Evolutionary conservation across 1,140 invertebrate genomes (phyloP), one percentile per base, ranked within the genome.

Genomic region (Drosophila burlai): DNA sequence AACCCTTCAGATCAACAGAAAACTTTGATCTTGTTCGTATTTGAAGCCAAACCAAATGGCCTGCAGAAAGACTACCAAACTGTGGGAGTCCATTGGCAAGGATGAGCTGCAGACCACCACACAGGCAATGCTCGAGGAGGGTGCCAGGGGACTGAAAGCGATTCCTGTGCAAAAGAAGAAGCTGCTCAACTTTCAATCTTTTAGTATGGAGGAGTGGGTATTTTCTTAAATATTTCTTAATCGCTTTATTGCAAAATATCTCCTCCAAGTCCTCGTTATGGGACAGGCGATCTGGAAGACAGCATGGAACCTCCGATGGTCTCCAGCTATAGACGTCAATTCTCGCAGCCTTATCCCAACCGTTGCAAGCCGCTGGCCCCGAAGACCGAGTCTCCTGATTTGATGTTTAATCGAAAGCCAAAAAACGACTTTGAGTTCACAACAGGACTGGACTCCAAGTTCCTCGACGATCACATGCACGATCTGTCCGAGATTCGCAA

Each of bases 381-480:
- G 0, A 81, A 73, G 4, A 58, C 47, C 2, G 76, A 49, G 10
- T 29, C 71, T 1, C 85, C 85, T 2, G 86, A 90, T 46, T 42
- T 57, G 10, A 13, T 90, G 50, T 85, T 84, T 15, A 90, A 90
- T 77, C 85, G 85, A 4, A 45, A 34, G 31, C 85, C 85, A 7
- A 85, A 76, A 38, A 90, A 90, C 3, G 85, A 90, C 47, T 90
- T 90, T 38, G 85, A 90, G 16, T 55, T 42, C 0, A 55, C 52
- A 1, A 90, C 85, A 0, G 86, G 86, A 4, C 61, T 81, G 26
- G 55, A 34, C 2, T 90, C 69, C 38, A 90, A 90, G 49, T 90
- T 90, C 26, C 79, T 90, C 0, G 85, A 90, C 34, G 85, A 90
- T 75, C 85, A 90, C 24, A 82, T 90, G 71, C 79, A 80, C 26